Conservation (phyloP, 2,797 vertebrate genomes). For the Sebastes jordani region DNA sequence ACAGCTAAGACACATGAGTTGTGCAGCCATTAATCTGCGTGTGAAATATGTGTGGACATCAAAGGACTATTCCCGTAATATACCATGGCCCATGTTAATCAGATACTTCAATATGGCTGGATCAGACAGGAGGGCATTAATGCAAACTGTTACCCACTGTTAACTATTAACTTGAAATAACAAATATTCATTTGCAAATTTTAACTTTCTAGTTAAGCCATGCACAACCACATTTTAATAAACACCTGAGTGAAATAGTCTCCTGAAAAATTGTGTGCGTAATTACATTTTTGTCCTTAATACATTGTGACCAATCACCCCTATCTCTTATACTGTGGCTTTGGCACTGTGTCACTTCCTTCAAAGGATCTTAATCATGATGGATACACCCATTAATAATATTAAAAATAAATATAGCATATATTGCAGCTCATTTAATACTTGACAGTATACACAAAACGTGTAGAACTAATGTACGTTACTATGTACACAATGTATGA, state of each 20-base stretch:
- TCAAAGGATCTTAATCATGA: background rate
- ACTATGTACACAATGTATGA: background rate
- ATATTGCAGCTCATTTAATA: background rate
- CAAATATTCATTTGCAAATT: background rate
- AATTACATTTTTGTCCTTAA: background rate
- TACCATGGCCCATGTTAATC: conserved; percentile 30
- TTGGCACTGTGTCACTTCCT: background rate
- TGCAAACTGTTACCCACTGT: background rate
- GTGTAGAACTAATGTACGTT: background rate
- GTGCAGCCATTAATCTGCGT: conserved; percentile 25
- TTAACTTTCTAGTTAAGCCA: background rate
- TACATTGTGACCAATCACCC: background rate
- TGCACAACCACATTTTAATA: background rate
- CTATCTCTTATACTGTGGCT: background rate
- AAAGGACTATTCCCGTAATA: conserved; percentile 70
- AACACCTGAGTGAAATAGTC: background rate
- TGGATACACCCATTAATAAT: background rate
- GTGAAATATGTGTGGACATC: conserved; percentile 64
- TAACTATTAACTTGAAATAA: background rate
- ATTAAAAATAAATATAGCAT: background rate
- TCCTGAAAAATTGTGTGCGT: background rate
- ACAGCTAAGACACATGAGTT: conserved; percentile 21
- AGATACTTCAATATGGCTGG: background rate
- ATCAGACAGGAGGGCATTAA: background rate
- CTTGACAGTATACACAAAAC: background rate